Evolutionary conservation across 2,113 vertebrate species (phyloP), one percentile per base, ranked within the genome.

Genomic region (Cygnus buccinator): DNA sequence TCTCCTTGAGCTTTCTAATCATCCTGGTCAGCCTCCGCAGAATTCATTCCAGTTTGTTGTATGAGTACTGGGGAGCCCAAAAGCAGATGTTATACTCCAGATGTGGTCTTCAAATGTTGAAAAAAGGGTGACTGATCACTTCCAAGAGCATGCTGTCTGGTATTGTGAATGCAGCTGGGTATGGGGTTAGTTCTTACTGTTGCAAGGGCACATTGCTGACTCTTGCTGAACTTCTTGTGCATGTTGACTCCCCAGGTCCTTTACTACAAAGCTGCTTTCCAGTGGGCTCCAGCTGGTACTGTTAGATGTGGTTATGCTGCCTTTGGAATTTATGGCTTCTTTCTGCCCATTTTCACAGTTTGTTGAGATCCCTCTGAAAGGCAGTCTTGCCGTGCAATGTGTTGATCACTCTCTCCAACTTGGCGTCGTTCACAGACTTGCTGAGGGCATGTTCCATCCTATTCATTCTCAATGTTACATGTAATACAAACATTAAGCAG

Each of bases 51-150:
- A 57, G 3, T 86, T 92, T 81, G 54, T 65, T 75, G 9, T 21
- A 7, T 48, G 26, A 66, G 44, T 59, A 85, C n/a, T 85, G 54
- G 39, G 58, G 78, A 76, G 63, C 22, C 31, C 41, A 39, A 66
- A 6, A 70, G 44, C 58, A 59, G 65, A 50, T 70, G 18, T 48
- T 62, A 6, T 87, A 35, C 9, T 81, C 63, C 52, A 91, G 55
- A 87, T 55, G 46, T 44, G 37, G 28, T 78, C 80, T 94, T 92
- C 80, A 89, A 74, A 80, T 77, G 44, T 21, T 80, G 68, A 90
- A 65, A 89, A 54, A 84, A 89, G 90, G 59, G 59, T 41, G 26
- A 80, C 76, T 92, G 50, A 74, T 95, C 59, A 11, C 80, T 92
- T 94, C 65, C 55, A n/a, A 73, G 75, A 59, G 33, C 68, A 11